Percentiles rank a stretch among this genome's conserved stretches.
Evolutionary conservation across 2,888 invertebrate species (phyloP).

Genomic region (Seira sanloemensis): DNA sequence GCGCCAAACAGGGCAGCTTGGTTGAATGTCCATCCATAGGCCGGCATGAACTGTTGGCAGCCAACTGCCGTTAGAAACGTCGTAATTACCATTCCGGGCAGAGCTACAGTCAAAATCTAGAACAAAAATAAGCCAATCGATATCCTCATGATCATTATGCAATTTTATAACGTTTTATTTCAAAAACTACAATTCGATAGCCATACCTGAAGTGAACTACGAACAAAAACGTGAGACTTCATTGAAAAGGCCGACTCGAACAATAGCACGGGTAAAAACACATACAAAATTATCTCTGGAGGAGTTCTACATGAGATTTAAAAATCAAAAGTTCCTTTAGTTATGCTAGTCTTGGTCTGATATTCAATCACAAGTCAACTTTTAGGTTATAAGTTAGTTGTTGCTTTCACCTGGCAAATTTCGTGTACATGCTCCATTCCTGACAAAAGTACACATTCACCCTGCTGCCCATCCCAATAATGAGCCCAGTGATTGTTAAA

Average conservation of each 20-base stretch:
- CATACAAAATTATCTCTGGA: constrained; percentile 71
- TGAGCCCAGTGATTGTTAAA: constrained; percentile 75
- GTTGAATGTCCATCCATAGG: constrained; percentile 75
- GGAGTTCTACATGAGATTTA: constrained; percentile 56
- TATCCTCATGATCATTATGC: too few relatives aligned
- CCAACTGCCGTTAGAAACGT: constrained; percentile 70
- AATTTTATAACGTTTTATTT: constrained; percentile 3
- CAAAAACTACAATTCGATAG: neutral
- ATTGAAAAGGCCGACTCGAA: constrained; percentile 72
- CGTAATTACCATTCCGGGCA: constrained; percentile 72
- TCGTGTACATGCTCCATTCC: constrained; percentile 66
- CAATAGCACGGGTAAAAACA: constrained; percentile 70
- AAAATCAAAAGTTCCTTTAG: neutral
- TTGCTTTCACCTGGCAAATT: constrained; percentile 63
- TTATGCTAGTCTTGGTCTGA: too few relatives aligned
- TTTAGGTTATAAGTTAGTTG: neutral
- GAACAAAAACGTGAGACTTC: constrained; percentile 72
- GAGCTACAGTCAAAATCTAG: constrained; percentile 69
- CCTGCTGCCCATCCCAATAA: constrained; percentile 74
- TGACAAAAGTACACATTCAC: constrained; percentile 56
- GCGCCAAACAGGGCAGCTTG: constrained; percentile 76
- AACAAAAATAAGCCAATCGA: too few relatives aligned
- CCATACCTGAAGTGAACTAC: constrained; percentile 63
- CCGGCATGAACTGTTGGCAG: constrained; percentile 66
- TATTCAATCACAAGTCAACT: too few relatives aligned